A percentile compares a stretch with the other conserved stretches of the same genome.
phyloP scores from a whole-genome alignment of 2,113 vertebrate genomes.

The Lycocorax pyrrhopterus region DNA sequence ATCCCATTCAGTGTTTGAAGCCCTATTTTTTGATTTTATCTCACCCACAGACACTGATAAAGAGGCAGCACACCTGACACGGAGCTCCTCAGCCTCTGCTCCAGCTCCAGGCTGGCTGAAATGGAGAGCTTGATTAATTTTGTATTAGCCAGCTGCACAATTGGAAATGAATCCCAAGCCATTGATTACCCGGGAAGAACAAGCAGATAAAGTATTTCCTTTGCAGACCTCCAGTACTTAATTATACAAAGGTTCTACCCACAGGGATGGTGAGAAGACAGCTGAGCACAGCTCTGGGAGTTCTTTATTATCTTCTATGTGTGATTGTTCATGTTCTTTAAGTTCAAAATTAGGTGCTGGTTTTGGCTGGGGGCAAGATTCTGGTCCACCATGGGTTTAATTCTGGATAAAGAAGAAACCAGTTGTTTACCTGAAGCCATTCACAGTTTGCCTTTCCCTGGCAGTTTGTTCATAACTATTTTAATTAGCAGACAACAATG shows the following conservation, averaged over 20 bases:
- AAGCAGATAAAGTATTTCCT: background rate
- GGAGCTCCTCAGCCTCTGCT: background rate
- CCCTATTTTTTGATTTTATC: background rate
- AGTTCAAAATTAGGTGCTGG: background rate
- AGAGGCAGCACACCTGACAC: background rate
- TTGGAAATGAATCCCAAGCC: background rate
- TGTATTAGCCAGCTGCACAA: background rate
- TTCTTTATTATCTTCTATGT: background rate
- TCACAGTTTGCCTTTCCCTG: background rate
- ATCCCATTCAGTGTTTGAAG: background rate
- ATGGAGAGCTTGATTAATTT: conserved; percentile 6
- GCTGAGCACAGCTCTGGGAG: background rate
- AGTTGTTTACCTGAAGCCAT: background rate
- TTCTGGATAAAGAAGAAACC: background rate
- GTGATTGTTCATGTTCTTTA: background rate
- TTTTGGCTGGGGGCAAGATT: background rate
- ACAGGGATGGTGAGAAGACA: background rate
- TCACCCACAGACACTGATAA: background rate
- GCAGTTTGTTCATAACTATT: background rate
- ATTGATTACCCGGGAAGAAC: background rate
- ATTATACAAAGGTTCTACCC: background rate
- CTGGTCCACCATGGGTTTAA: background rate
- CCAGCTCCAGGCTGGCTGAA: background rate
- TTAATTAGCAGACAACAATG: background rate
- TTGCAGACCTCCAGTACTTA: background rate